Conservation (phyloP, 1,140 invertebrate species). For the Drosophila murphyi region DNA sequence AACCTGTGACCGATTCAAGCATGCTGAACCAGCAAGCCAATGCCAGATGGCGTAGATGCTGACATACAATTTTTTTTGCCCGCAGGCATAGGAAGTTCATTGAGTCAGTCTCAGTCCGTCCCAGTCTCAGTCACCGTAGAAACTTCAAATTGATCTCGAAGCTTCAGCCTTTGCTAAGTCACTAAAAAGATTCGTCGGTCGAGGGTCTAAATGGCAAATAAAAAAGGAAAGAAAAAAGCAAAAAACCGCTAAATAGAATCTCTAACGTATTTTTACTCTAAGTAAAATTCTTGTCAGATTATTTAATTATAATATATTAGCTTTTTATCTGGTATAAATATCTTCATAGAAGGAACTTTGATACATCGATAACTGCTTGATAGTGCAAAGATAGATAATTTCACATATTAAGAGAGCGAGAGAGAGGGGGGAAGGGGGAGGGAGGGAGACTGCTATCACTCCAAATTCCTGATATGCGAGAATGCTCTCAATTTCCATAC, state of each 20-base stretch:
- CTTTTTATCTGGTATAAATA: too few species aligned
- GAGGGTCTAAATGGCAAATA: neutral
- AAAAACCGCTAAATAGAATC: constrained; percentile 4
- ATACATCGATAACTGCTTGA: too few species aligned
- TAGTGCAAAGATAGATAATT: too few species aligned
- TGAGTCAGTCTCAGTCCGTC: neutral
- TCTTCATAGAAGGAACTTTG: too few species aligned
- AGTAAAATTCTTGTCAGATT: too few species aligned
- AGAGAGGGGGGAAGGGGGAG: too few species aligned
- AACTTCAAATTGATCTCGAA: constrained; percentile 21
- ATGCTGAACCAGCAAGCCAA: neutral
- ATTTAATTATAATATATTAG: too few species aligned
- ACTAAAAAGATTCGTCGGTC: constrained; percentile 39
- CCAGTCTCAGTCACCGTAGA: constrained; percentile 24
- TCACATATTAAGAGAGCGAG: too few species aligned
- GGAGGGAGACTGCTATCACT: too few species aligned
- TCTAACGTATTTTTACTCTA: too few species aligned
- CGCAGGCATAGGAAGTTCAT: constrained; percentile 10
- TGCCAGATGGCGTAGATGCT: constrained; percentile 1
- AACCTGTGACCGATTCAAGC: constrained; percentile 29
- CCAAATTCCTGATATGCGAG: too few species aligned
- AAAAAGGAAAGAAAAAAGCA: too few species aligned
- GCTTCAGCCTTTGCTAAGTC: constrained; percentile 38
- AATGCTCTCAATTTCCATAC: neutral
- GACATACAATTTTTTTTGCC: neutral